Evolutionary conservation across 1,140 invertebrate genomes (phyloP).

Genomic region (Magallana gigas): DNA sequence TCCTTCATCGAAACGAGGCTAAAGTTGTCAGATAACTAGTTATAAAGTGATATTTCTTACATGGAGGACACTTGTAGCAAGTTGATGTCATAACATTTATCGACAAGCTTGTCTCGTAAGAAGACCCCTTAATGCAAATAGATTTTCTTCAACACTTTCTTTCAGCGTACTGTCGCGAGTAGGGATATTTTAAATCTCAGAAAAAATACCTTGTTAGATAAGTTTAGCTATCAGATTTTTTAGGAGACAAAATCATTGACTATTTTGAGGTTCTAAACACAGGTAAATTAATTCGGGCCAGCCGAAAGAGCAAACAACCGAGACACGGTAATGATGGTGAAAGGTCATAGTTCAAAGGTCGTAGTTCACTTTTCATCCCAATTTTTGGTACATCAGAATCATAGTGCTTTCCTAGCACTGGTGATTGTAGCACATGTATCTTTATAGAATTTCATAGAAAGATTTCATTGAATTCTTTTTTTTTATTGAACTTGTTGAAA

Average conservation of each 20-base stretch:
- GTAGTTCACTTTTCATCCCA: background rate
- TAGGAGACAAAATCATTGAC: background rate
- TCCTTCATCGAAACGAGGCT: background rate
- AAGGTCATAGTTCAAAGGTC: background rate
- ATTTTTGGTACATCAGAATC: background rate
- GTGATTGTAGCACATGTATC: background rate
- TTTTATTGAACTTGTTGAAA: no score
- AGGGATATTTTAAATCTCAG: no score
- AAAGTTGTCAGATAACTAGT: slow-evolving; percentile 1
- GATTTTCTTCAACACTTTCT: no score
- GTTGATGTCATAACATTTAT: background rate
- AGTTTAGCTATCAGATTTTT: no score
- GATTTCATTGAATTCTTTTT: no score
- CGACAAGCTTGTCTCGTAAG: no score
- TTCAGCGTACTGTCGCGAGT: no score
- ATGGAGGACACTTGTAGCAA: background rate
- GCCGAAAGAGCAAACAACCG: background rate
- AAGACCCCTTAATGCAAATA: no score
- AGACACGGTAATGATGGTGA: background rate
- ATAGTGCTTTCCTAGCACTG: background rate
- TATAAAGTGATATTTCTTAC: background rate
- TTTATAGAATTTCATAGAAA: no score
- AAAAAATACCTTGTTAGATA: no score
- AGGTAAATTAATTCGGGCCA: slow-evolving; percentile 2
- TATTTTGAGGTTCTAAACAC: background rate